Conservation (phyloP, 2,888 invertebrate genomes). For the Lutraria lutraria region DNA sequence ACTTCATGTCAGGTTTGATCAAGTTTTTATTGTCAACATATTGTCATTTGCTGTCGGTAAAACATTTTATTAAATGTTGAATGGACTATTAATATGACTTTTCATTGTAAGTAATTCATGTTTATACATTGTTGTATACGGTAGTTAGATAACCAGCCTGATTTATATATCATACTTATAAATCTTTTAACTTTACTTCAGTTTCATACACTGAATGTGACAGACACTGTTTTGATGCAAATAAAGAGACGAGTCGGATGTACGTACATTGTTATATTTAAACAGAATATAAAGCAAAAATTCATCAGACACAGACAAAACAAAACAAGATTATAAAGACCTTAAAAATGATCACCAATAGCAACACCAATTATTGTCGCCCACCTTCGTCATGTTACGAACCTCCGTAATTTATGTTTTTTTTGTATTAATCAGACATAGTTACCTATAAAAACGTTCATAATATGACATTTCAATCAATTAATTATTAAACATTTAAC, state of each 20-base stretch:
- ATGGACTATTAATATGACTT: too few species aligned
- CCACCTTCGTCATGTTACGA: not conserved
- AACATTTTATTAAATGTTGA: too few species aligned
- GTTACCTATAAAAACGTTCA: not conserved
- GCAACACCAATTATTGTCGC: not conserved
- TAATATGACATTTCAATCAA: constrained; percentile 14
- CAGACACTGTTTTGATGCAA: not conserved
- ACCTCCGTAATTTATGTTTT: not conserved
- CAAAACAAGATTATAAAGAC: not conserved
- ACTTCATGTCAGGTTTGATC: too few species aligned
- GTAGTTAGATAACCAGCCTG: too few species aligned
- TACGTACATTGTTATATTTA: not conserved
- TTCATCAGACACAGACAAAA: not conserved
- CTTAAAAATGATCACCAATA: not conserved
- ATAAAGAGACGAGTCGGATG: not conserved
- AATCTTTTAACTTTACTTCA: too few species aligned
- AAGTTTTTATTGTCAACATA: too few species aligned
- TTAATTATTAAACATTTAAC: constrained; percentile 1
- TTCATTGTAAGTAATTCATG: too few species aligned
- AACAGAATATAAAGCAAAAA: not conserved
- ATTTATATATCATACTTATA: too few species aligned
- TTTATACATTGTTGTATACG: too few species aligned
- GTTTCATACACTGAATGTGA: not conserved
- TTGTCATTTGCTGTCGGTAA: too few species aligned
- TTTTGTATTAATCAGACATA: not conserved